A percentile compares a stretch with the other conserved stretches of the same genome.
Evolutionary conservation across 2,888 invertebrate genomes (phyloP).

Genomic region (Apamea sordens): DNA sequence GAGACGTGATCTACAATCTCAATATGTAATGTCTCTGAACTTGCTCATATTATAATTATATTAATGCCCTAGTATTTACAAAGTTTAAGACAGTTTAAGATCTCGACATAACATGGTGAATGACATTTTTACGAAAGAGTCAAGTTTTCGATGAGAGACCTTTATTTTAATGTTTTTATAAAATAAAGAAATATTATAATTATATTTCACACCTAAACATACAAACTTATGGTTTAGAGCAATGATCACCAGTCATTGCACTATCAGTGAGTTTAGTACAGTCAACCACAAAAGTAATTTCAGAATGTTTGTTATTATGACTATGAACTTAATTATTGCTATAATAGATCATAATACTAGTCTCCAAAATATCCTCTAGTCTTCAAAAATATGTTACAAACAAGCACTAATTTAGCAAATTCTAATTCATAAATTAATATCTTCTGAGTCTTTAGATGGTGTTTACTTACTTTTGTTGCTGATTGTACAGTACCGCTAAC

Average conservation of each 20-base stretch:
- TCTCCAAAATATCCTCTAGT: slow-evolving; percentile 11
- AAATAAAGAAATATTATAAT: slow-evolving; percentile 57
- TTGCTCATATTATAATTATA: slow-evolving; percentile 41
- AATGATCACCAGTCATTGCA: slow-evolving; percentile 56
- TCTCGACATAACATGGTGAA: slow-evolving; percentile 35
- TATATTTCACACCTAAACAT: slow-evolving; percentile 57
- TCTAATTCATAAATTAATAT: slow-evolving; percentile 18
- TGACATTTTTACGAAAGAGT: slow-evolving; percentile 36
- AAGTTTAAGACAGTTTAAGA: slow-evolving; percentile 45
- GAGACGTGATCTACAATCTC: slow-evolving; percentile 50
- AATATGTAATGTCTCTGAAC: slow-evolving; percentile 44
- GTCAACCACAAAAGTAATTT: slow-evolving; percentile 39
- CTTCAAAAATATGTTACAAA: slow-evolving; percentile 14
- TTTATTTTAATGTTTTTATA: slow-evolving; percentile 43
- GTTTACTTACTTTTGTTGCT: slow-evolving; percentile 34
- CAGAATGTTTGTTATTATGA: slow-evolving; percentile 1
- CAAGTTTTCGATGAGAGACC: slow-evolving; percentile 26
- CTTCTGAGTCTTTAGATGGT: slow-evolving; percentile 4
- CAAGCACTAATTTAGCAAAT: slow-evolving; percentile 3
- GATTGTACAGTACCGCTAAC: slow-evolving; percentile 37
- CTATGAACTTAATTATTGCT: slow-evolving; percentile 19
- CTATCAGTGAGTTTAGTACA: slow-evolving; percentile 53
- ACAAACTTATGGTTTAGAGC: slow-evolving; percentile 58
- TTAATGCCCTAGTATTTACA: slow-evolving; percentile 70
- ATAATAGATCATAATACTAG: slow-evolving; percentile 2